Base-by-base conservation (phyloP, 2,888 invertebrate species). In the Drosophila monieri region DNA sequence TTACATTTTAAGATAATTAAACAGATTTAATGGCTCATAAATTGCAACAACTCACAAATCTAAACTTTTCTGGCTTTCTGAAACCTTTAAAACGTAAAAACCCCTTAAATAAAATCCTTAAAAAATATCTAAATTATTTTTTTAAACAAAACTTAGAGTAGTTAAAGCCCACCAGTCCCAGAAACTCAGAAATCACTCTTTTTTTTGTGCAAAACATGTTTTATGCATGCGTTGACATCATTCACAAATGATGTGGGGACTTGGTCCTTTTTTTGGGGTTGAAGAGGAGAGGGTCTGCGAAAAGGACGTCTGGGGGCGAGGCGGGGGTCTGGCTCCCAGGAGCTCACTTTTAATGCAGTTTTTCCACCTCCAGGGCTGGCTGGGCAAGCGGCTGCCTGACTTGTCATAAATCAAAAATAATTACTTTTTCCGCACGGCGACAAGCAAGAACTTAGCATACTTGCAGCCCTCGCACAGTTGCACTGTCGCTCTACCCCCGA, bases 191-290 rank as follows among this genome's bases (percentile, higher is more conserved):
- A 44, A 37, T 46, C 30, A 46, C 44, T 25, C 21, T 53, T 52
- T 52, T 53, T 23, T 14, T 27, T 27, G 49, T 53, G 32, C 65
- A 52, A 49, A 32, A 58, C 76, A 85, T 85, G 81, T 88, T 85
- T 85, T 86, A 85, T 85, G 80, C 84, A 85, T 78, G 78, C 87
- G 81, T 78, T 85, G 85, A 84, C 84, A 85, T 88, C 87, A 87
- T 85, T 88, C 73, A 69, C 87, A 88, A 85, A 85, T 86, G 77
- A 76, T 10, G 30, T 9, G 30, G 30, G 18, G 18, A 18, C 18
- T 18, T 18, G 18, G 18, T 18, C 1, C 18, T 1, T 18, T 18
- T 18, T 18, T n/a, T n/a, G n/a, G n/a, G n/a, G n/a, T n/a, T n/a
- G n/a, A n/a, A n/a, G 30, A 10, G 30, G 10, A 10, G 3, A 4